Percentiles rank a stretch among this genome's conserved stretches.
phyloP scores from a whole-genome alignment of 2,888 invertebrate species.

The Thera obeliscata region DNA sequence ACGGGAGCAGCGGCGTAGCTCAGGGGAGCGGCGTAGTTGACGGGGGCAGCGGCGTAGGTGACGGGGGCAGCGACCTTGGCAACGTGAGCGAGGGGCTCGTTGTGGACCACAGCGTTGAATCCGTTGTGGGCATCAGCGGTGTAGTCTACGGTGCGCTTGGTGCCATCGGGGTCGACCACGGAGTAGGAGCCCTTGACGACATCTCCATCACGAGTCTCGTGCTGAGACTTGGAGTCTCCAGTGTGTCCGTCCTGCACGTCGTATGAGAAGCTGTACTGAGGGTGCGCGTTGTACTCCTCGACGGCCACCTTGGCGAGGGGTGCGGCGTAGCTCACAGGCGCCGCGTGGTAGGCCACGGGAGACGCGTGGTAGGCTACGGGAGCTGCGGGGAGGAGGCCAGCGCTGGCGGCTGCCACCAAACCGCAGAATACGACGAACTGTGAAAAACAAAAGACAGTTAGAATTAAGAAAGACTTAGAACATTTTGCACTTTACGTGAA shows the following conservation, averaged over 20 bases:
- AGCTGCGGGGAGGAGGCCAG: constrained; percentile 53
- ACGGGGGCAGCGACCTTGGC: constrained; percentile 58
- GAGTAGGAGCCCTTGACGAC: constrained; percentile 82
- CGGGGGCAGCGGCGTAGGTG: constrained; percentile 55
- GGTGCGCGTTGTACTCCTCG: constrained; percentile 64
- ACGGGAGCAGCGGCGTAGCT: constrained; percentile 70
- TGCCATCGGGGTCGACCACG: constrained; percentile 82
- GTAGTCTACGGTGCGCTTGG: constrained; percentile 83
- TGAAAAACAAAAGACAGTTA: constrained; percentile 29
- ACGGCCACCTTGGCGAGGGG: constrained; percentile 60
- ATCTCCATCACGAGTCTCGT: constrained; percentile 76
- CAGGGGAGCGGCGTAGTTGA: constrained; percentile 55
- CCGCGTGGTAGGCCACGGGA: constrained; percentile 54
- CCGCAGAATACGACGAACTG: constrained; percentile 48
- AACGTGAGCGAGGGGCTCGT: constrained; percentile 63
- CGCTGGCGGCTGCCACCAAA: constrained; percentile 45
- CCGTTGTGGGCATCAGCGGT: constrained; percentile 77
- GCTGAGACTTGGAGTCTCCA: constrained; percentile 75
- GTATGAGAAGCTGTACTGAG: constrained; percentile 81
- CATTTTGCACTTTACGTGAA: constrained; percentile 24
- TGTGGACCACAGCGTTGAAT: constrained; percentile 84
- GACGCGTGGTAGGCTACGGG: constrained; percentile 56
- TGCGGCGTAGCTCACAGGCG: constrained; percentile 50
- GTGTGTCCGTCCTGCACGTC: constrained; percentile 84
- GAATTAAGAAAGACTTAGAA: neutral